Conservation (phyloP, 2,113 vertebrate genomes). For the Puffinus mauretanicus region DNA sequence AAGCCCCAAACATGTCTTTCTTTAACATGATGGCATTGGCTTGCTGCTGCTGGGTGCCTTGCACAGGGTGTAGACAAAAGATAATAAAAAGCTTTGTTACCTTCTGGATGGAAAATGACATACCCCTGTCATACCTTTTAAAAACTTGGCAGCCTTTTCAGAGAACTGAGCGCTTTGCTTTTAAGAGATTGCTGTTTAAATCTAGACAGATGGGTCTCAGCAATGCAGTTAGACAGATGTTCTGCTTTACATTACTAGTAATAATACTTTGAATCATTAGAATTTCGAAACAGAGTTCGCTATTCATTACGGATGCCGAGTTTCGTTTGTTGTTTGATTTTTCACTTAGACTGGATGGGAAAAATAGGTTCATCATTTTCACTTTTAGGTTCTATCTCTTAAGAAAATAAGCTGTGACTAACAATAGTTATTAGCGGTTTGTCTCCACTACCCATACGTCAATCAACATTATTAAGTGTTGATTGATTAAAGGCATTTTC, state of each 20-base stretch:
- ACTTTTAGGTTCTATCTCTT: conserved; percentile 14
- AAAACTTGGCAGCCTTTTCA: background rate
- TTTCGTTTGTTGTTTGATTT: conserved; percentile 36
- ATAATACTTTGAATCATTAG: conserved; percentile 43
- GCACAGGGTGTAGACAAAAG: background rate
- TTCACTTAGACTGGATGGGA: conserved; percentile 22
- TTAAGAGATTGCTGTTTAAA: conserved; percentile 5
- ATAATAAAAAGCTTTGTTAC: background rate
- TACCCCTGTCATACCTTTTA: background rate
- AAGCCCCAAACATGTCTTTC: background rate
- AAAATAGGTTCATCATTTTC: conserved; percentile 45
- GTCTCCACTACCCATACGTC: background rate
- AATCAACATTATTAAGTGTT: background rate
- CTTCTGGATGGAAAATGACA: background rate
- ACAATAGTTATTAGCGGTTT: conserved; percentile 2
- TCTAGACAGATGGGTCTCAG: conserved; percentile 20
- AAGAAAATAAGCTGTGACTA: conserved; percentile 37
- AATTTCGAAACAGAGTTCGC: conserved; percentile 29
- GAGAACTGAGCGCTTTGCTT: background rate
- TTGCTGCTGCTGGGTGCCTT: background rate
- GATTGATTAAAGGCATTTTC: conserved; percentile 27
- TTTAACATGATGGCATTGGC: background rate
- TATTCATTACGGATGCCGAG: conserved; percentile 13
- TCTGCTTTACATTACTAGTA: conserved; percentile 19
- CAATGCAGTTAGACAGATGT: conserved; percentile 1